phyloP scores from a whole-genome alignment of 2,888 invertebrate species.

The Blastobasis lacticolella region DNA sequence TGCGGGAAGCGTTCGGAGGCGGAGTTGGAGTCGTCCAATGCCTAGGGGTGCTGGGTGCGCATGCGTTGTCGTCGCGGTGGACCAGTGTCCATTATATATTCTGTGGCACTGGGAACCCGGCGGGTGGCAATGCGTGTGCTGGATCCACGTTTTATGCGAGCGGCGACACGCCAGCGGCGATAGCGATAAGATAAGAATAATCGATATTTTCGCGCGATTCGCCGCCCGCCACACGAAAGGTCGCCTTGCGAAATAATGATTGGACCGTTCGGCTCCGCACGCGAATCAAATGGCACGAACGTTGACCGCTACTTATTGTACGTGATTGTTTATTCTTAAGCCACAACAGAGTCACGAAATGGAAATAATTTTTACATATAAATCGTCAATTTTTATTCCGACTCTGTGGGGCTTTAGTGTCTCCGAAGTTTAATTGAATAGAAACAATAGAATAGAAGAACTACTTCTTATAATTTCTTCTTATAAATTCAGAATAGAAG shows the following conservation, averaged over 20 bases:
- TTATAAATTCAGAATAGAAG: too few species aligned
- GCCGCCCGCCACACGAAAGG: constrained; percentile 60
- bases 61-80: neutral
- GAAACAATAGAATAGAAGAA: too few species aligned
- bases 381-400: too few species aligned
- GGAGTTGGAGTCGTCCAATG: too few species aligned
- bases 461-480: too few species aligned
- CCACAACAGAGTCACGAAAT: too few species aligned
- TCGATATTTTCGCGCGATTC: constrained; percentile 68
- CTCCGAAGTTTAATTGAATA: too few species aligned
- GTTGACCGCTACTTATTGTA: constrained; percentile 13
- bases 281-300: constrained; percentile 30
- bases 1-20: too few species aligned
- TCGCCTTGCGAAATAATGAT: constrained; percentile 57
- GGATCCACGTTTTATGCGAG: constrained; percentile 44
- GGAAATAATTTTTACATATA: too few species aligned
- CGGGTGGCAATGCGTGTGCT: constrained; percentile 37
- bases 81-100: neutral
- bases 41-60: too few species aligned
- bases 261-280: constrained; percentile 28
- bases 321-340: too few species aligned
- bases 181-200: constrained; percentile 56
- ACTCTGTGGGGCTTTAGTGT: too few species aligned
- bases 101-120: constrained; percentile 4
- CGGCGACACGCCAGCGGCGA: constrained; percentile 55